A percentile compares a stretch with the other conserved stretches of the same genome.
Evolutionary conservation across 1,140 invertebrate genomes (phyloP).

Genomic region (Portunus trituberculatus): DNA sequence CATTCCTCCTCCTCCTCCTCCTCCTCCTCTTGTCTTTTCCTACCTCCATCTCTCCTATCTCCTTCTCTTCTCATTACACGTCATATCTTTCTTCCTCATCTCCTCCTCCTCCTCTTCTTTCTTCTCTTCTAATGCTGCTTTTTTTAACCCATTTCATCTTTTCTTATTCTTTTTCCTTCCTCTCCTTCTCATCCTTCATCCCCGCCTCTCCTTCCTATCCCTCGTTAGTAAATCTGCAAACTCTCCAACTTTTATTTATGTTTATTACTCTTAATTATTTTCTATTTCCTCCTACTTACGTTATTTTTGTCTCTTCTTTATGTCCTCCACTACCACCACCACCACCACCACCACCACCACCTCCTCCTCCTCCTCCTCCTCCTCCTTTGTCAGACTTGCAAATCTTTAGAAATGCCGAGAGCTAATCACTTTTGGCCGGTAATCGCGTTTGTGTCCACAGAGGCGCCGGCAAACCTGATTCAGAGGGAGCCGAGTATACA

Average conservation of each 20-base stretch:
- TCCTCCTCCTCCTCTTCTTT: not conserved
- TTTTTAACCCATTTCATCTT: no score
- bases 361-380: not conserved
- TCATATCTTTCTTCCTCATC: not conserved
- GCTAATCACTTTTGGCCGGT: not conserved
- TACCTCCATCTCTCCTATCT: not conserved
- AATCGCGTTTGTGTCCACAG: not conserved
- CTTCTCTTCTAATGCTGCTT: not conserved
- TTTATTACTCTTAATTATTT: not conserved
- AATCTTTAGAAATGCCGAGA: not conserved
- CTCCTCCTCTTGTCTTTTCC: not conserved
- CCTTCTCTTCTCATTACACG: not conserved
- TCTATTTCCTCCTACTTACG: not conserved
- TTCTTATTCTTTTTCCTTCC: no score
- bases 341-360: no score
- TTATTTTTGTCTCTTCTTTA: not conserved
- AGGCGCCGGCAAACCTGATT: not conserved
- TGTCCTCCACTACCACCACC: not conserved
- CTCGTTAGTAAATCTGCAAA: not conserved
- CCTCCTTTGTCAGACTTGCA: not conserved
- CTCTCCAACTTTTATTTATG: not conserved
- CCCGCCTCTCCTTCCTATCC: not conserved
- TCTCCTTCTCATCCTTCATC: not conserved
- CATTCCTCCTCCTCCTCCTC: not conserved
- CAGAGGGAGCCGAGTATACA: not conserved